Percentiles rank a stretch among this genome's conserved stretches.
These are phyloP conservation scores for Dorcus hopei DNA, from an alignment of 2,888 invertebrate genomes.

Conservation along the genomic window DNA sequence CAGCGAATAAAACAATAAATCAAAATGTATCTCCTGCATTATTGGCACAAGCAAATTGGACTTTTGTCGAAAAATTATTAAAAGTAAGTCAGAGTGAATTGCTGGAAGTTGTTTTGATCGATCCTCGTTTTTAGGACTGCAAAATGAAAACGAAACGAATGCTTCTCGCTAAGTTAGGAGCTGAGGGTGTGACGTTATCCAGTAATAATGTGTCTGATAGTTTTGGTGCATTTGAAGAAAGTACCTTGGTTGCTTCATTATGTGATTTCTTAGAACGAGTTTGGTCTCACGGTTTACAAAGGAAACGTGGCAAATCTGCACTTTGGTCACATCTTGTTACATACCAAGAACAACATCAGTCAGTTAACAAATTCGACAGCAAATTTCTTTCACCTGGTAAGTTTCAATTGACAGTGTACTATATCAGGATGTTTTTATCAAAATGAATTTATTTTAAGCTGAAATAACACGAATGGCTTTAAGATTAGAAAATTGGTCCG, in stretches of 20 bases:
- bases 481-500: conserved; percentile 43
- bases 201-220: conserved; percentile 78
- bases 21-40: conserved; percentile 79
- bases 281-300: conserved; percentile 96
- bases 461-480: conserved; percentile 42
- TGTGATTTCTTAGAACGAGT: conserved; percentile 96
- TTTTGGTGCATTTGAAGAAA: conserved; percentile 83
- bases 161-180: conserved; percentile 98
- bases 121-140: conserved; percentile 63
- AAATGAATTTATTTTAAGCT: conserved; percentile 18
- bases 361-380: conserved; percentile 24
- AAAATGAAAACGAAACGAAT: conserved; percentile 96
- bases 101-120: neutral
- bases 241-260: conserved; percentile 94
- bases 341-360: conserved; percentile 66
- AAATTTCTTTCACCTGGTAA: conserved; percentile 51
- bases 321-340: conserved; percentile 93
- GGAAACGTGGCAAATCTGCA: conserved; percentile 95
- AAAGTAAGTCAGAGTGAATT: conserved; percentile 61
- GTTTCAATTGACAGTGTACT: conserved; percentile 17
- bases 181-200: conserved; percentile 85
- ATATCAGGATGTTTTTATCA: too few relatives aligned
- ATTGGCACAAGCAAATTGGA: conserved; percentile 95
- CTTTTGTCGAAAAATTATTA: conserved; percentile 94
- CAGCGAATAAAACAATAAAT: conserved; percentile 32